These are phyloP conservation scores for Turritopsis dohrnii DNA, from an alignment of 30 jellyfish, hydroid and myxozoan species.

Conservation along the genomic window DNA sequence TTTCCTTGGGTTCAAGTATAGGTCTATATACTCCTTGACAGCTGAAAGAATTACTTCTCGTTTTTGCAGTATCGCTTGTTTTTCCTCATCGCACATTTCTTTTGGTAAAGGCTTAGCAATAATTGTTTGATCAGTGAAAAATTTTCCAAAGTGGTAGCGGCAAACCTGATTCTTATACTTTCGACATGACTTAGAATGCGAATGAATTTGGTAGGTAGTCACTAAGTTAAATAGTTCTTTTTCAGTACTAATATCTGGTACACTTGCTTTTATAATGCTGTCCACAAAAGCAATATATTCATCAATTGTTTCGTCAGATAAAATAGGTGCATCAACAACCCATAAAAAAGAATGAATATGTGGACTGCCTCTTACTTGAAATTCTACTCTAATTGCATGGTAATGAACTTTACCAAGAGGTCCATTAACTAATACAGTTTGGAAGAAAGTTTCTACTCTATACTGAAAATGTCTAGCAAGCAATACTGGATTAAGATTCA, in stretches of 20 bases:
- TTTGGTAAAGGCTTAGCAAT: constrained; percentile 6
- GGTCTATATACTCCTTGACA: constrained; percentile 6
- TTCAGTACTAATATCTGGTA: not conserved
- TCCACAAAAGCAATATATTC: constrained; percentile 6
- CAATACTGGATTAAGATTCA: not conserved
- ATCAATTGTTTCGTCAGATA: constrained; percentile 9
- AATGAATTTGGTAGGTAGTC: constrained; percentile 3
- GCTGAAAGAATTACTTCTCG: constrained; percentile 4
- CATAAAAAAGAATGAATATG: constrained; percentile 20
- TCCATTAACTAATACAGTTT: not conserved
- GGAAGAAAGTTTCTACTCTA: not conserved
- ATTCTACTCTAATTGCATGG: constrained; percentile 15
- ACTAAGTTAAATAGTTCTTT: not conserved
- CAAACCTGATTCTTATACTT: not conserved
- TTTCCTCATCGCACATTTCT: not conserved
- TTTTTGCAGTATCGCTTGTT: not conserved
- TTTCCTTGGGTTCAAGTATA: not conserved
- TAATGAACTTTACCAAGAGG: constrained; percentile 2
- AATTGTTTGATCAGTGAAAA: not conserved
- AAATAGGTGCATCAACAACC: constrained; percentile 17
- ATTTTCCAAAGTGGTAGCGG: constrained; percentile 2
- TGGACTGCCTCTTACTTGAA: no score
- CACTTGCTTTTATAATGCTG: not conserved
- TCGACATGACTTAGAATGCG: constrained; percentile 6
- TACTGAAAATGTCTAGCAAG: not conserved